These are phyloP conservation scores for Antechinus flavipes DNA, from an alignment of 2,113 vertebrate genomes.

Conservation along the genomic window DNA sequence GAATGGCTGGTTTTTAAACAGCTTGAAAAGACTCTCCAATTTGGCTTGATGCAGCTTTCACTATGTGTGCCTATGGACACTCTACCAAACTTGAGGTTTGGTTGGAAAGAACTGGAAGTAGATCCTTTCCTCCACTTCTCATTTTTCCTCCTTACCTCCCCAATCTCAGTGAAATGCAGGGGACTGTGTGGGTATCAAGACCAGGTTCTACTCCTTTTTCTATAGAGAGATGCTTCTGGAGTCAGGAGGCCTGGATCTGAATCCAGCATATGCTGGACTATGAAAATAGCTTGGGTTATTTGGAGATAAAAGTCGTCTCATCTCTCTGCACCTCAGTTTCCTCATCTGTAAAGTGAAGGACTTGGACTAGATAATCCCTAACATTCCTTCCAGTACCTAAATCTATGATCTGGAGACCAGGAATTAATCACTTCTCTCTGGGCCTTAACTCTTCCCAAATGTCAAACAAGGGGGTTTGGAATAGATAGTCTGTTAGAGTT, in stretches of 20 bases:
- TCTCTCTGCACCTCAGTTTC: not conserved
- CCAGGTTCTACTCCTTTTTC: accelerated
- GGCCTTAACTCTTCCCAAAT: not conserved
- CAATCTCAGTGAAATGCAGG: not conserved
- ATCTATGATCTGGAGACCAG: not conserved
- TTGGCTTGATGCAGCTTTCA: not conserved
- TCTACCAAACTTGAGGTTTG: not conserved
- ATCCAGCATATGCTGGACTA: not conserved
- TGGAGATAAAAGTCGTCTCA: not conserved
- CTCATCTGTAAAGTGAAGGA: not conserved
- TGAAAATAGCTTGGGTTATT: not conserved
- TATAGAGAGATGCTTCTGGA: accelerated
- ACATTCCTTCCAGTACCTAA: accelerated
- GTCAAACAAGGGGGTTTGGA: not conserved
- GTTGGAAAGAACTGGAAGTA: not conserved
- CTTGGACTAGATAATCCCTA: no score
- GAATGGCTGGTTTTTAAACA: constrained; percentile 59
- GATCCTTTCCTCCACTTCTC: not conserved
- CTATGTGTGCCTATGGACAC: not conserved
- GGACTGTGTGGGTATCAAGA: accelerated
- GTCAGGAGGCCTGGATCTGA: not conserved
- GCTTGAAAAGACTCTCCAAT: constrained; percentile 30
- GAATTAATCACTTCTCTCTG: accelerated
- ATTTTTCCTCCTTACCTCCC: not conserved
- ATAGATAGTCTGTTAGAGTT: not conserved